phyloP scores from a whole-genome alignment of 2,113 vertebrate genomes.

The Lepisosteus oculatus region DNA sequence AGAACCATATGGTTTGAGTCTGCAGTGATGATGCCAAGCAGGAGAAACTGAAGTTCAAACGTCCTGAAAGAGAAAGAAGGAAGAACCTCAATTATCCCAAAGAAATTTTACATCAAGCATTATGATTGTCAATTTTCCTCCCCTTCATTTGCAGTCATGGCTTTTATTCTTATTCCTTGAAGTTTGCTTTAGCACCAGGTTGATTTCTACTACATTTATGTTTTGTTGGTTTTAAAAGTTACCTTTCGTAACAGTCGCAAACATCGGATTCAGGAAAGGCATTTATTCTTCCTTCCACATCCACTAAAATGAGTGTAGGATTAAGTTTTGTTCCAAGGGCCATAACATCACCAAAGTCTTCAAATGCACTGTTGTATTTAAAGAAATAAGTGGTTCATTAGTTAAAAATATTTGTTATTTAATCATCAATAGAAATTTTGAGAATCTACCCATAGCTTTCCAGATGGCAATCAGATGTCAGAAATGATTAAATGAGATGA shows the following conservation, averaged over 20 bases:
- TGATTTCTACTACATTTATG: not conserved
- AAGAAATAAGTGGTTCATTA: not conserved
- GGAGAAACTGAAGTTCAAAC: constrained; percentile 5
- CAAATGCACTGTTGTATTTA: not conserved
- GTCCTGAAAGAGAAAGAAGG: not conserved
- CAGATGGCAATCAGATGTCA: too few species aligned
- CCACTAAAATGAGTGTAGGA: not conserved
- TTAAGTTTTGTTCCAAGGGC: not conserved
- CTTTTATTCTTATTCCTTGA: too few species aligned
- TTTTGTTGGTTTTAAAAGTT: not conserved
- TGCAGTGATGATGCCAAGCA: not conserved
- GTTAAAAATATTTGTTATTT: too few species aligned
- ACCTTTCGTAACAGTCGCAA: constrained; percentile 2
- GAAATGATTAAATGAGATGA: too few species aligned
- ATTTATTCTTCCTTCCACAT: not conserved
- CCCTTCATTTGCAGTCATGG: not conserved
- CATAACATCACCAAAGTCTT: not conserved
- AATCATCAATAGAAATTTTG: too few species aligned
- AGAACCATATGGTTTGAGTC: not conserved
- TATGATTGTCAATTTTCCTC: not conserved
- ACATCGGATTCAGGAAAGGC: not conserved
- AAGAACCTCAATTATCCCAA: not conserved
- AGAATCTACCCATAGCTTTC: too few species aligned
- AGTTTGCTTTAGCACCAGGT: not conserved
- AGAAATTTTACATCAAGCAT: not conserved